Conservation (phyloP, 2,888 invertebrate genomes). For the Camptogramma bilineatum region DNA sequence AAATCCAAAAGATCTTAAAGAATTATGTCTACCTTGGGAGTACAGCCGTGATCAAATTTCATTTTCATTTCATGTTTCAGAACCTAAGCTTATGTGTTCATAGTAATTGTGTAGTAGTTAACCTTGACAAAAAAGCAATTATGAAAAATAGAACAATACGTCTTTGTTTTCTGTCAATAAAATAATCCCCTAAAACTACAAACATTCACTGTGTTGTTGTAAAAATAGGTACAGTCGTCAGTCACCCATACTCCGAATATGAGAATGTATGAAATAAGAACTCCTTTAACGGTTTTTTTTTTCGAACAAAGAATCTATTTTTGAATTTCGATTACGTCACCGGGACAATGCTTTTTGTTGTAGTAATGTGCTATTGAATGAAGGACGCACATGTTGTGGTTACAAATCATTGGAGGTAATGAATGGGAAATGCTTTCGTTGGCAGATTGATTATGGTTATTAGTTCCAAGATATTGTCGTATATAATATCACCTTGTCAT, state of each 20-base stretch:
- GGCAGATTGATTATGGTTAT: constrained; percentile 36
- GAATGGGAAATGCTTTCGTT: constrained; percentile 28
- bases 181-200: constrained; percentile 39
- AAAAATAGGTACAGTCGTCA: constrained; percentile 35
- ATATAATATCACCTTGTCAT: neutral
- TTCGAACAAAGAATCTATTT: constrained; percentile 77
- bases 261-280: constrained; percentile 46
- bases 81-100: too few relatives aligned
- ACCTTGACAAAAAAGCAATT: constrained; percentile 1
- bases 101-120: neutral
- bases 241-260: constrained; percentile 36
- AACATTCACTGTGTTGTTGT: constrained; percentile 36
- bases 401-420: constrained; percentile 41
- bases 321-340: constrained; percentile 70
- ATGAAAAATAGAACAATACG: constrained; percentile 36
- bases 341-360: constrained; percentile 64
- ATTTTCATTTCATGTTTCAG: too few relatives aligned
- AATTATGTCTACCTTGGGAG: too few relatives aligned
- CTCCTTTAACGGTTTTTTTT: constrained; percentile 55
- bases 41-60: too few relatives aligned
- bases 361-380: constrained; percentile 61
- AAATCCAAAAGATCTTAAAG: too few relatives aligned
- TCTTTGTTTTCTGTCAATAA: constrained; percentile 43
- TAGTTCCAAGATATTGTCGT: constrained; percentile 22
- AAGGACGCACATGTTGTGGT: constrained; percentile 59